A percentile compares a stretch with the other conserved stretches of the same genome.
Conservation (phyloP, 2,888 invertebrate genomes). For the Agapetus fuscipes region DNA sequence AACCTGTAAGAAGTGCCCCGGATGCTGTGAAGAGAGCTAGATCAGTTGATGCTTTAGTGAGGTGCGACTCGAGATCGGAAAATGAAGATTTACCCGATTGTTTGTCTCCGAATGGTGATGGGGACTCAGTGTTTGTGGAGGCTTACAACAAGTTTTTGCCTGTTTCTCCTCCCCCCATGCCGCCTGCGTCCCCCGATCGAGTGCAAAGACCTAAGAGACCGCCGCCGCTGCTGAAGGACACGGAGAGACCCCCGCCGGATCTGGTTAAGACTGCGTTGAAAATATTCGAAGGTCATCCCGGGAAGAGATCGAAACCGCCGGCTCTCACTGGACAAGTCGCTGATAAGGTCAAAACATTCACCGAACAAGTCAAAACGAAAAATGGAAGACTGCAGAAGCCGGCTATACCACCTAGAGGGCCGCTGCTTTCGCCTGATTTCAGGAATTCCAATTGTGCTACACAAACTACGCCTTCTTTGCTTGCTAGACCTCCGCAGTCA, state of each 20-base stretch:
- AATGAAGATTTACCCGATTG: conserved; percentile 50
- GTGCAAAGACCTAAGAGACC: conserved; percentile 44
- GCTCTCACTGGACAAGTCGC: conserved; percentile 37
- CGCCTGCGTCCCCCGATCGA: conserved; percentile 27
- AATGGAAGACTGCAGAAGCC: conserved; percentile 7
- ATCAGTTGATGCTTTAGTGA: conserved; percentile 74
- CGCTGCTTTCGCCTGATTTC: conserved; percentile 22
- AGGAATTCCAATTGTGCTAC: conserved; percentile 25
- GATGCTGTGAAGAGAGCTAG: conserved; percentile 71
- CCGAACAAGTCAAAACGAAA: conserved; percentile 10
- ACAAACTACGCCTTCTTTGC: conserved; percentile 29
- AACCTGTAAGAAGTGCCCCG: conserved; percentile 42
- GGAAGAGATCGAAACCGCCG: conserved; percentile 42
- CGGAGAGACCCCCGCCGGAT: conserved; percentile 80
- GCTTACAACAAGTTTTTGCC: conserved; percentile 38
- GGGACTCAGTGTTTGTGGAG: conserved; percentile 35
- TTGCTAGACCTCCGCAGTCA: conserved; percentile 33
- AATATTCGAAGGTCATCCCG: conserved; percentile 67
- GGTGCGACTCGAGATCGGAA: conserved; percentile 43
- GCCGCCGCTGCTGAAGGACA: conserved; percentile 57
- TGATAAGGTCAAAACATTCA: conserved; percentile 21
- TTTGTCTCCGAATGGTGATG: conserved; percentile 52
- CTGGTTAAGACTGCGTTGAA: conserved; percentile 78
- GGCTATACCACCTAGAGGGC: conserved; percentile 12
- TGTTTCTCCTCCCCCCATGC: conserved; percentile 25